phyloP scores from a whole-genome alignment of 2,797 vertebrate genomes.

The Syncerus caffer region DNA sequence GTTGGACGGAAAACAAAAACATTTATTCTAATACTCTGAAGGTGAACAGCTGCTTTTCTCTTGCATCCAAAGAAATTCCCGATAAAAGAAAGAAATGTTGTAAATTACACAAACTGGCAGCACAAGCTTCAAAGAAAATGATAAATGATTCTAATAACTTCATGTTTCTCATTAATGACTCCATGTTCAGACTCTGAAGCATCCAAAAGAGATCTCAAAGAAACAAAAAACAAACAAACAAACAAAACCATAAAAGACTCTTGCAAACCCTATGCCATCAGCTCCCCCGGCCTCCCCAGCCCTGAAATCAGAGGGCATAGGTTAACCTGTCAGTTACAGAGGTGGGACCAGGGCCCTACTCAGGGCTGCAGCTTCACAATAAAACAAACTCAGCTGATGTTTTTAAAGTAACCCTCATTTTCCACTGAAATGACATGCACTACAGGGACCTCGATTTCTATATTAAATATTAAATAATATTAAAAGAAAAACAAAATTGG shows the following conservation, averaged over 20 bases:
- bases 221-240: constrained; percentile 30
- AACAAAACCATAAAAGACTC: neutral
- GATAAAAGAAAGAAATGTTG: constrained; percentile 83
- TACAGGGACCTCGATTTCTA: constrained; percentile 70
- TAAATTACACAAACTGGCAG: constrained; percentile 86
- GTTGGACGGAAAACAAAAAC: constrained; percentile 78
- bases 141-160: constrained; percentile 86
- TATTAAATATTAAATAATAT: constrained; percentile 77
- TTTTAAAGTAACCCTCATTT: constrained; percentile 69
- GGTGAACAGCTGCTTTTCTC: constrained; percentile 82
- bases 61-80: constrained; percentile 81
- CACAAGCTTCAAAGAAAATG: constrained; percentile 85
- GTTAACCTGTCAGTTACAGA: constrained; percentile 47
- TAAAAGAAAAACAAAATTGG: constrained; percentile 76
- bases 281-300: neutral
- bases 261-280: neutral
- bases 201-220: constrained; percentile 65
- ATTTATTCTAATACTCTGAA: constrained; percentile 73
- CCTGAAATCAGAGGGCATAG: constrained; percentile 10
- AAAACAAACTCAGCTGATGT: constrained; percentile 53
- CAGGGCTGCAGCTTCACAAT: constrained; percentile 35
- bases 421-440: constrained; percentile 61
- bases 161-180: constrained; percentile 86
- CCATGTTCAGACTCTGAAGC: constrained; percentile 80
- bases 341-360: constrained; percentile 31